Evolutionary conservation across 2,888 invertebrate genomes (phyloP).

Genomic region (Bimastos eiseni): DNA sequence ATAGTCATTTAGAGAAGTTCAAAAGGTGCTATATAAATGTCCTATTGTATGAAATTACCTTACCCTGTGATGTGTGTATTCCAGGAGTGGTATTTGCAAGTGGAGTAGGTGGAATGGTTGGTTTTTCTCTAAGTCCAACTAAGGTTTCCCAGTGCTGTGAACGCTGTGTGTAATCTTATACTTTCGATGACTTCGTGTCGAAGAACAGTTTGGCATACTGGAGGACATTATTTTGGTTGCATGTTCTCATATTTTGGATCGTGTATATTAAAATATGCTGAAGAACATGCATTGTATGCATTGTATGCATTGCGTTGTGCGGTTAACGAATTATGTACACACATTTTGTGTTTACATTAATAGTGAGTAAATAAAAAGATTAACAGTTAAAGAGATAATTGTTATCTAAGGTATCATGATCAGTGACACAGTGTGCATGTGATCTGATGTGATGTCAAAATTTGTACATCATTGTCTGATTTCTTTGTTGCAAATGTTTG

Average conservation of each 20-base stretch:
- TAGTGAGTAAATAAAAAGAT: background rate
- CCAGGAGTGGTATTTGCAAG: background rate
- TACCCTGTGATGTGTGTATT: background rate
- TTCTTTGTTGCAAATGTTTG: background rate
- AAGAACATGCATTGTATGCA: background rate
- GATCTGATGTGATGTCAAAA: background rate
- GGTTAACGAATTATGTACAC: background rate
- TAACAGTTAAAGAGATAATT: background rate
- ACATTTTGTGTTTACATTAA: background rate
- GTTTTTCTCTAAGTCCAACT: background rate
- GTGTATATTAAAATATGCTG: background rate
- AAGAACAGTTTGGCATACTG: background rate
- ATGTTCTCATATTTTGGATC: background rate
- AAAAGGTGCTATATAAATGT: background rate
- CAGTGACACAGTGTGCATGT: background rate
- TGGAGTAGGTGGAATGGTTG: background rate
- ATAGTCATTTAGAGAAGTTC: background rate
- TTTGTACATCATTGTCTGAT: background rate
- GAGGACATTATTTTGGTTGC: background rate
- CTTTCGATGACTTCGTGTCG: background rate
- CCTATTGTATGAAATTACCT: background rate
- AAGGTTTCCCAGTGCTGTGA: background rate
- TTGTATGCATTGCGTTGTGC: background rate
- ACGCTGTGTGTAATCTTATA: background rate
- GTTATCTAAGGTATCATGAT: background rate